Evolutionary conservation across 1,140 invertebrate genomes (phyloP).

Genomic region (Medauroidea extradentata): DNA sequence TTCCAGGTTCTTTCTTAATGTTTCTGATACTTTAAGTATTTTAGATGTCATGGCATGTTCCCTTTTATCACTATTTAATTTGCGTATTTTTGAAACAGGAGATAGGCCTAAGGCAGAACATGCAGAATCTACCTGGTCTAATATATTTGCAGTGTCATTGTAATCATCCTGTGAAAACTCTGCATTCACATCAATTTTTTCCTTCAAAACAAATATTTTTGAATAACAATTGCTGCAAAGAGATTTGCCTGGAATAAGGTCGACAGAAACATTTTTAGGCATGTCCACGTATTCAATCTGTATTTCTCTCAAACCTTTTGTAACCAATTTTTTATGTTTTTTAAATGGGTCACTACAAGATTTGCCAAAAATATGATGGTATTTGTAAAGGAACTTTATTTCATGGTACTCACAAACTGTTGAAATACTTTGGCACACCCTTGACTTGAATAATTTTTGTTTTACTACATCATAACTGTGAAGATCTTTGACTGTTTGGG

Average conservation of each 20-base stretch:
- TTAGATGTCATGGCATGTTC: slow-evolving; percentile 2
- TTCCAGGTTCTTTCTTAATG: slow-evolving; percentile 4
- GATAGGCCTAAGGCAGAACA: slow-evolving; percentile 4
- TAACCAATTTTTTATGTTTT: slow-evolving; percentile 7
- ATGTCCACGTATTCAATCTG: background rate
- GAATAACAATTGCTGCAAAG: slow-evolving; percentile 8
- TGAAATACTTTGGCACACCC: background rate
- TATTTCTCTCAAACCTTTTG: slow-evolving; percentile 8
- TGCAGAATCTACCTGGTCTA: slow-evolving; percentile 1
- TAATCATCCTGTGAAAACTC: background rate
- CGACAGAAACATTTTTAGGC: background rate
- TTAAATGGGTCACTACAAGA: slow-evolving; percentile 1
- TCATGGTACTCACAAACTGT: slow-evolving; percentile 10
- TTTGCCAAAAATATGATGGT: slow-evolving; percentile 6
- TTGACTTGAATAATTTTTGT: slow-evolving; percentile 6
- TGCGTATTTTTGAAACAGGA: slow-evolving; percentile 4
- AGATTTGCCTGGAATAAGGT: slow-evolving; percentile 10
- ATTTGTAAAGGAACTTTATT: slow-evolving; percentile 13
- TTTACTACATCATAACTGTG: slow-evolving; percentile 2
- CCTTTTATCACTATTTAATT: slow-evolving; percentile 9
- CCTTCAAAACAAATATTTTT: slow-evolving; percentile 7
- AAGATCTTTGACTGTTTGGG: slow-evolving; percentile 10
- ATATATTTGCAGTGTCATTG: slow-evolving; percentile 4
- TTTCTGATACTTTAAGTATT: slow-evolving; percentile 1
- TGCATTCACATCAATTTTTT: background rate